Conservation (phyloP, 2,113 vertebrate species). For the Percina caprodes region DNA sequence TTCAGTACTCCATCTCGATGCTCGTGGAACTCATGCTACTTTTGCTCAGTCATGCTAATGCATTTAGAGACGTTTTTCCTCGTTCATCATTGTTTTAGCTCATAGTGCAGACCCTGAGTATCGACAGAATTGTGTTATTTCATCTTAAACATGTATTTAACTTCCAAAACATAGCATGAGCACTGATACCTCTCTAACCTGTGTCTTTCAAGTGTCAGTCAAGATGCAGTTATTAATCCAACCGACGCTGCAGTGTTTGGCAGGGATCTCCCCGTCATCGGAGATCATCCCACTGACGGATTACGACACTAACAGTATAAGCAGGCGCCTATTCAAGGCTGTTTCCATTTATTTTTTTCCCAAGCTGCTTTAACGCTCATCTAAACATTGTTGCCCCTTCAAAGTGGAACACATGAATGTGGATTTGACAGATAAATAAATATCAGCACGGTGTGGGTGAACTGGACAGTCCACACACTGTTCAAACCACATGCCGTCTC, state of each 20-base stretch:
- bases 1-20: not conserved
- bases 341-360: conserved; percentile 23
- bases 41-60: not conserved
- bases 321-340: conserved; percentile 33
- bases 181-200: not conserved
- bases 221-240: conserved; percentile 52
- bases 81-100: not conserved
- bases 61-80: not conserved
- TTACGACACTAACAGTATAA: conserved; percentile 64
- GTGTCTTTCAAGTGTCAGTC: not conserved
- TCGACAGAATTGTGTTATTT: not conserved
- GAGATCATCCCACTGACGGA: conserved; percentile 58
- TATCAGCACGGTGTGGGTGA: not conserved
- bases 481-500: not conserved
- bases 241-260: conserved; percentile 57
- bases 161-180: not conserved
- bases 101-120: not conserved
- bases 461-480: not conserved
- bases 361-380: conserved; percentile 36
- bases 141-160: conserved; percentile 2
- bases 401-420: conserved; percentile 55
- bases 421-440: conserved; percentile 65
- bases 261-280: conserved; percentile 38
- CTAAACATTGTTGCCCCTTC: conserved; percentile 67
- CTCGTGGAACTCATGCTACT: not conserved